Evolutionary conservation across 2,797 vertebrate genomes (phyloP).

Genomic region (Phaenicophaeus curvirostris): DNA sequence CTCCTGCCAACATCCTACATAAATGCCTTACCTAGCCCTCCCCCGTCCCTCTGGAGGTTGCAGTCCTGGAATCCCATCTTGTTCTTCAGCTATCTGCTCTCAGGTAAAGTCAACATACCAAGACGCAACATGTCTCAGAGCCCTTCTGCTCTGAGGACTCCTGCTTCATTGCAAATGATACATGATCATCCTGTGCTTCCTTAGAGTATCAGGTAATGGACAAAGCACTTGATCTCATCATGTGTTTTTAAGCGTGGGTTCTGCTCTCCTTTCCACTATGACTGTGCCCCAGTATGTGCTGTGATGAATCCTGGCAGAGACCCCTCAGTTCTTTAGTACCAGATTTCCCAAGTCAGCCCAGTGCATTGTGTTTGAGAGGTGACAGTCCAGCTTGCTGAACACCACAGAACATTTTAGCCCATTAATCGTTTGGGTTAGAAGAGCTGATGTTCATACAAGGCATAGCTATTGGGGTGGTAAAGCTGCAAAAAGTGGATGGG

Average conservation of each 20-base stretch:
- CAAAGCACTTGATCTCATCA: not conserved
- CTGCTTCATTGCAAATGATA: not conserved
- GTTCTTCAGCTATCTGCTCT: not conserved
- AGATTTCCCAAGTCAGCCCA: not conserved
- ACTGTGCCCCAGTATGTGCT: not conserved
- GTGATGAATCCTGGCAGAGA: not conserved
- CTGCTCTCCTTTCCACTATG: not conserved
- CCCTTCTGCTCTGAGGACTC: not conserved
- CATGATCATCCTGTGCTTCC: not conserved
- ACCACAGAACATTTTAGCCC: not conserved
- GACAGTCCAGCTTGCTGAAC: not conserved
- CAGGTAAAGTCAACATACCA: not conserved
- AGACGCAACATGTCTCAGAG: not conserved
- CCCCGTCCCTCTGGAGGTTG: not conserved
- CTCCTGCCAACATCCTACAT: not conserved
- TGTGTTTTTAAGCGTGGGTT: not conserved
- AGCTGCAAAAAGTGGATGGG: not conserved
- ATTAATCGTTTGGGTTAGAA: not conserved
- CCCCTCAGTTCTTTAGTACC: not conserved
- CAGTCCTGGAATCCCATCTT: not conserved
- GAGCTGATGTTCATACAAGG: not conserved
- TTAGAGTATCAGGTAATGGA: accelerated
- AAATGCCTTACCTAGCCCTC: slow-evolving; percentile 1
- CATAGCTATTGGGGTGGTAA: not conserved
- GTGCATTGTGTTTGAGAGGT: not conserved